Conservation (phyloP, 2,113 vertebrate species). For the Odobenus rosmarus region DNA sequence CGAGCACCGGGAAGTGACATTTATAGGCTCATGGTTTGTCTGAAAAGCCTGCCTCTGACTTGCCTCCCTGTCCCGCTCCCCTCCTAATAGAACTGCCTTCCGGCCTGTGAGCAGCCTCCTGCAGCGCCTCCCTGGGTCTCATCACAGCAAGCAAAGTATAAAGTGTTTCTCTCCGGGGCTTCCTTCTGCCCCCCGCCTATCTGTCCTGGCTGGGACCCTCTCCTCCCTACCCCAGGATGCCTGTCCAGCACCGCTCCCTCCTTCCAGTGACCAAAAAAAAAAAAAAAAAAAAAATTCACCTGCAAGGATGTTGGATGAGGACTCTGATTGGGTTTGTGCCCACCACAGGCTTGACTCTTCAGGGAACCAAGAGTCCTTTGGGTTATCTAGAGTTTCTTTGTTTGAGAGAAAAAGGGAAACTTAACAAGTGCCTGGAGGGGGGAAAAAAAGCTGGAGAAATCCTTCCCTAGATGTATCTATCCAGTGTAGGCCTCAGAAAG, state of each 20-base stretch:
- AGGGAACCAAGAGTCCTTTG: not conserved
- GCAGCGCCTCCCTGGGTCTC: not conserved
- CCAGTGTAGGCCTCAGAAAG: slow-evolving; percentile 1
- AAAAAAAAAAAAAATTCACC: not conserved
- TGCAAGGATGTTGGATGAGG: not conserved
- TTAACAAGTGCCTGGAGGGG: not conserved
- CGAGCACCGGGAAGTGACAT: not conserved
- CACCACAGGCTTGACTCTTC: not conserved
- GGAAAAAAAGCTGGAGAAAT: not conserved
- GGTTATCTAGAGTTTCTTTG: not conserved
- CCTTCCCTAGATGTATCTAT: not conserved
- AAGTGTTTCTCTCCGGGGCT: not conserved
- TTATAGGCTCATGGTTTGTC: not conserved
- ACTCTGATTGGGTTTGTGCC: not conserved
- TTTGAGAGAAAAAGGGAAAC: not conserved
- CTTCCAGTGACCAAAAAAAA: not conserved
- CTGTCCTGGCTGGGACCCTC: not conserved
- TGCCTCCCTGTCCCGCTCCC: not conserved
- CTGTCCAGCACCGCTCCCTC: not conserved
- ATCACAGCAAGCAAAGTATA: not conserved
- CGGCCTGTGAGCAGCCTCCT: not conserved
- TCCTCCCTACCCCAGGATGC: not conserved
- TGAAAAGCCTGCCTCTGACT: not conserved
- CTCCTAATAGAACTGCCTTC: not conserved
- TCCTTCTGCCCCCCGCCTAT: not conserved